Percentiles rank a stretch among this genome's conserved stretches.
Evolutionary conservation across 1,140 invertebrate species (phyloP).

Genomic region (Drosophila subpulchrella): DNA sequence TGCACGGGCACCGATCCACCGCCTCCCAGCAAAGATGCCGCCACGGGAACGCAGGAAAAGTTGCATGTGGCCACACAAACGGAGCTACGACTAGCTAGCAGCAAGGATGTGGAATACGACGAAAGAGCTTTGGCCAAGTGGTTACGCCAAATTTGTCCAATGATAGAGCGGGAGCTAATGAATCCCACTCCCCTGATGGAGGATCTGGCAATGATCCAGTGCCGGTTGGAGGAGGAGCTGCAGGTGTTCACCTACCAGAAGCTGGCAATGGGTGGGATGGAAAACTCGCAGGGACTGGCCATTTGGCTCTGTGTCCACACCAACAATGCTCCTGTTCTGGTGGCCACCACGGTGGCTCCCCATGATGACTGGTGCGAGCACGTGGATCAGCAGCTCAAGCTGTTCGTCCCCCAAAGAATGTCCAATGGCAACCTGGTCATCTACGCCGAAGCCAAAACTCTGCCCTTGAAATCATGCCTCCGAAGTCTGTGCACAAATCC

Average conservation of each 20-base stretch:
- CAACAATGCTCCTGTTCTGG: slow-evolving; percentile 75
- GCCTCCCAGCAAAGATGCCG: slow-evolving; percentile 36
- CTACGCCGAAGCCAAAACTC: slow-evolving; percentile 52
- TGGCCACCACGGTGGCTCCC: slow-evolving; percentile 65
- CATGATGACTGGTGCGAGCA: slow-evolving; percentile 84
- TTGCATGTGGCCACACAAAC: slow-evolving; percentile 64
- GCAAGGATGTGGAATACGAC: slow-evolving; percentile 38
- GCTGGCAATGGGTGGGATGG: slow-evolving; percentile 42
- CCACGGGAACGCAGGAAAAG: slow-evolving; percentile 48
- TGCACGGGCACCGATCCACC: slow-evolving; percentile 73
- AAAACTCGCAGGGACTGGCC: slow-evolving; percentile 73
- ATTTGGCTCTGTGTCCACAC: slow-evolving; percentile 78
- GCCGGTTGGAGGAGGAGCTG: slow-evolving; percentile 54
- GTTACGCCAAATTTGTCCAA: slow-evolving; percentile 68
- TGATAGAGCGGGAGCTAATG: slow-evolving; percentile 68
- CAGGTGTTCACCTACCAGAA: slow-evolving; percentile 75
- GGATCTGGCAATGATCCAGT: slow-evolving; percentile 34
- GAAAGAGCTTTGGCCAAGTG: slow-evolving; percentile 71
- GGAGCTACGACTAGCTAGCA: slow-evolving; percentile 26
- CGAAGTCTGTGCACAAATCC: slow-evolving; percentile 69
- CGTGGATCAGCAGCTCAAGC: slow-evolving; percentile 66
- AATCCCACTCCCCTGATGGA: slow-evolving; percentile 68
- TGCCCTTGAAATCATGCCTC: slow-evolving; percentile 72
- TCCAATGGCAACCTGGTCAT: slow-evolving; percentile 60
- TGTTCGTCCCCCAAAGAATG: slow-evolving; percentile 73